Conservation (phyloP, 1,140 invertebrate genomes). For the Drosophila bocqueti region DNA sequence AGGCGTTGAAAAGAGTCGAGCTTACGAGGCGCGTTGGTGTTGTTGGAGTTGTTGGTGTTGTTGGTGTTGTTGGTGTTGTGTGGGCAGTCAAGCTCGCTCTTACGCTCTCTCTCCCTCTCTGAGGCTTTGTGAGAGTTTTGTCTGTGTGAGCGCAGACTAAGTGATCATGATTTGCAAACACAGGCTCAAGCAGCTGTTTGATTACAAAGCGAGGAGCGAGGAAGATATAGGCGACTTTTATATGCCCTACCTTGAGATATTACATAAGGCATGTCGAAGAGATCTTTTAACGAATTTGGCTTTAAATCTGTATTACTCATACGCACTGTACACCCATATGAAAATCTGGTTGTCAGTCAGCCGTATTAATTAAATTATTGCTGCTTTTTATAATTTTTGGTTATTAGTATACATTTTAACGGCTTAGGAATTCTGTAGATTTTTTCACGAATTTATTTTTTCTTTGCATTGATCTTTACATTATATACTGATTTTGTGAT, state of each 20-base stretch:
- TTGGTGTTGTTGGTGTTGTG: slow-evolving; percentile 30
- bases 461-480: not conserved
- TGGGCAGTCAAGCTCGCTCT: slow-evolving; percentile 34
- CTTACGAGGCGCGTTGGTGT: slow-evolving; percentile 44
- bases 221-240: not conserved
- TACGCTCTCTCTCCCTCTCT: slow-evolving; percentile 7
- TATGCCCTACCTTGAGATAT: slow-evolving; percentile 14
- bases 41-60: slow-evolving; percentile 23
- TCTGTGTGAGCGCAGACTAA: slow-evolving; percentile 16
- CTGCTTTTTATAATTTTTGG: no score
- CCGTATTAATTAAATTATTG: no score
- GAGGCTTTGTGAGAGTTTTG: not conserved
- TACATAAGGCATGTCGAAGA: no score
- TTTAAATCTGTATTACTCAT: not conserved
- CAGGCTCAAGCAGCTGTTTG: slow-evolving; percentile 69
- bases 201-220: slow-evolving; percentile 35
- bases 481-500: not conserved
- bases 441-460: no score
- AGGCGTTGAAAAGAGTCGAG: slow-evolving; percentile 30
- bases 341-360: not conserved
- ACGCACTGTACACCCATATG: not conserved
- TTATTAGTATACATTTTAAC: no score
- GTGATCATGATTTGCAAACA: slow-evolving; percentile 66
- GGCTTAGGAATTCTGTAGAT: no score
- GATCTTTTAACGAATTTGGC: no score